These are phyloP conservation scores for Galerucella pusilla DNA, from an alignment of 2,888 invertebrate species.

Conservation along the genomic window DNA sequence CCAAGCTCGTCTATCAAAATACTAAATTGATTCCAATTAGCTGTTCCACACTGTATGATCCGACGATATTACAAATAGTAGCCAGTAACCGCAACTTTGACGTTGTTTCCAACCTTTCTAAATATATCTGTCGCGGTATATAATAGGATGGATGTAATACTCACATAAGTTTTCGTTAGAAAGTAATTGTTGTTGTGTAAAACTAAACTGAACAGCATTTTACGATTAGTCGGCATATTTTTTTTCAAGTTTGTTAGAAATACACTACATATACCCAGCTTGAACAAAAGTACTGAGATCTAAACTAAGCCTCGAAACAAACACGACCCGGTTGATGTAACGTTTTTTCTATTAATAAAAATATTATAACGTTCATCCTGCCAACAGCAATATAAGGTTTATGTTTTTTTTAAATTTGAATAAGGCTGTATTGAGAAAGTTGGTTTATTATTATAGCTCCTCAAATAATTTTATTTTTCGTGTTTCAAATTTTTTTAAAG, in stretches of 20 bases:
- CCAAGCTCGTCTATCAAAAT: too few species aligned
- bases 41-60: too few species aligned
- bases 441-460: too few species aligned
- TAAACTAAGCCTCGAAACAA: conserved; percentile 20
- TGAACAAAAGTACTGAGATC: conserved; percentile 8
- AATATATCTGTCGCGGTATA: background rate
- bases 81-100: background rate
- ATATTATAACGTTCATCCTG: conserved; percentile 21
- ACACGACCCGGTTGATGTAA: conserved; percentile 13
- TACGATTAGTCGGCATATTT: conserved; percentile 24
- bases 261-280: background rate
- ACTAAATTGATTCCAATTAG: too few species aligned
- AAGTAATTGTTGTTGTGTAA: conserved; percentile 40
- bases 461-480: too few species aligned
- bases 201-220: conserved; percentile 41
- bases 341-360: conserved; percentile 28
- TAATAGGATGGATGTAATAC: conserved; percentile 23
- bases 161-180: conserved; percentile 44
- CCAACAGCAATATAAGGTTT: background rate
- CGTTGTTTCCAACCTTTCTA: conserved; percentile 6
- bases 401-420: background rate
- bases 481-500: too few species aligned
- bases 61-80: too few species aligned
- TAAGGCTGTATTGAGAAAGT: background rate
- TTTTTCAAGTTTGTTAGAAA: conserved; percentile 9